Base-by-base conservation (phyloP, 2,797 vertebrate genomes). In the Danio kyathit region DNA sequence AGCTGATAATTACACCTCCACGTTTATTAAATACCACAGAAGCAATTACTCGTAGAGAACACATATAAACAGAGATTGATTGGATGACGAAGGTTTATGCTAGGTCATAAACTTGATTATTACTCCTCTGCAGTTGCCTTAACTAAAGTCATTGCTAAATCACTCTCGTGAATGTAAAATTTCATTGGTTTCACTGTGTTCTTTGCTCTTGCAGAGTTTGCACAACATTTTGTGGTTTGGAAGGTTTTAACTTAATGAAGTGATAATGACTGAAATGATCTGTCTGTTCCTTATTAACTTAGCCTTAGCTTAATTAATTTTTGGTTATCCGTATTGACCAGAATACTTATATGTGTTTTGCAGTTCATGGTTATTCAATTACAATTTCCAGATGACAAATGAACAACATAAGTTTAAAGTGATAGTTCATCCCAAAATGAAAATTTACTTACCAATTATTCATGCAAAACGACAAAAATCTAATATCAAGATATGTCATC, bases 11-110 rank as follows among this genome's bases (percentile, higher is more conserved):
- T 51, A 70, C 76, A 70, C 21, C 7, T 48, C 19, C 10, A 66
- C 6, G 60, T 66, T 79, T 69, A 60, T 51, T 79, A 51, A 79
- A 79, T 70, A 70, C 76, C 76, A 78, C 65, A 70, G 43, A 69
- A 69, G 76, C 65, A 79, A 70, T 79, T 70, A 79, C 65, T 69
- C 61, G 12, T 60, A 41, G 43, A 59, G 29, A 70, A 79, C 12
- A 70, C 7, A 14, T 44, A 59, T 19, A 60, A 41, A 19, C 49
- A 38, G 10, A 57, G 19, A 29, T 67, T 56, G 19, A 77, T 57
- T 77, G 63, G 52, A n/a, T 48, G 63, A 57, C 41, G 17, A 17
- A 21, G 17, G 63, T 40, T 77, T 78, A 59, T 51, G 54, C 56
- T n/a, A 74, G 29, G 54, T 66, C 7, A 40, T 59, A 66, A 66